These are phyloP conservation scores for Climacteris rufus DNA, from an alignment of 2,113 vertebrate genomes.

Conservation along the genomic window DNA sequence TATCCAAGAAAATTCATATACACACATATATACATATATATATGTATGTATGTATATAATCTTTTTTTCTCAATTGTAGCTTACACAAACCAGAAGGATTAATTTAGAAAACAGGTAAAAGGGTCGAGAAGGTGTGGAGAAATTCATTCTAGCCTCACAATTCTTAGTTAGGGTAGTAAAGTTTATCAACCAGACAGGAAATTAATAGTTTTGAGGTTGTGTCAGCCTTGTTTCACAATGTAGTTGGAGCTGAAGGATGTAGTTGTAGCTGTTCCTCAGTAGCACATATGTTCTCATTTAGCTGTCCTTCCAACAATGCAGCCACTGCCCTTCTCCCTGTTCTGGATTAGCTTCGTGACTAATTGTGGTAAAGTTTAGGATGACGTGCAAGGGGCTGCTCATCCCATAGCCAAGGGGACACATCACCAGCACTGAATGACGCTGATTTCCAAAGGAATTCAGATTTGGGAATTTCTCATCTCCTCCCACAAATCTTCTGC, in stretches of 20 bases:
- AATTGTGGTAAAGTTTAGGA: slow-evolving; percentile 21
- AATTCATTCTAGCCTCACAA: background rate
- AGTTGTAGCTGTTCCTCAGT: background rate
- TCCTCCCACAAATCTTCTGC: background rate
- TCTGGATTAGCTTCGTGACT: slow-evolving; percentile 10
- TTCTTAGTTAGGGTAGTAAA: background rate
- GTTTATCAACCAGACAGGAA: slow-evolving; percentile 15
- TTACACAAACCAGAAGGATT: background rate
- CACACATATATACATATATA: no score
- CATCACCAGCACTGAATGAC: background rate
- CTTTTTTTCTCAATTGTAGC: background rate
- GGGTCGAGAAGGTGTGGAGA: background rate
- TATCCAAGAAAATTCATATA: background rate
- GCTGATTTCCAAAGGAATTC: background rate
- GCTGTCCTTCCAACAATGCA: slow-evolving; percentile 29
- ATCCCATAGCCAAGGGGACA: background rate
- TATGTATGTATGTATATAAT: no score
- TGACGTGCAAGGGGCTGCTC: background rate
- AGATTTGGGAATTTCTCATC: slow-evolving; percentile 15
- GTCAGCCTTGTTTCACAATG: slow-evolving; percentile 37
- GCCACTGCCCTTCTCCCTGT: slow-evolving; percentile 30
- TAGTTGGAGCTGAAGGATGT: background rate
- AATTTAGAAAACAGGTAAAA: background rate
- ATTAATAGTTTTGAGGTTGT: slow-evolving; percentile 17
- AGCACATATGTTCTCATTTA: slow-evolving; percentile 55